Evolutionary conservation across 2,113 vertebrate genomes (phyloP).

Genomic region (Ceyx melanurus): DNA sequence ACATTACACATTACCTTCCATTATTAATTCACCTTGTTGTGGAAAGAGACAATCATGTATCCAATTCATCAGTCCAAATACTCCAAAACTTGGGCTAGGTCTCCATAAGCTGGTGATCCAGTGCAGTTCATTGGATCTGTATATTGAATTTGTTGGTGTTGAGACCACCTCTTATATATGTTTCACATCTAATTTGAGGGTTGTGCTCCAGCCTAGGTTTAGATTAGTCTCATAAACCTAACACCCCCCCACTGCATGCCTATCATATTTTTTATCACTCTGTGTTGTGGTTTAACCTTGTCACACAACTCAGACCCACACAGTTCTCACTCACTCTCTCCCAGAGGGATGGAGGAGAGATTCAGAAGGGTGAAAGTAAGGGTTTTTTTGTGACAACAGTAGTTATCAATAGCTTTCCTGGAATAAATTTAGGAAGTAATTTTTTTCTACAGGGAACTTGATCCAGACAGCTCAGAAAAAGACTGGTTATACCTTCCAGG

Average conservation of each 20-base stretch:
- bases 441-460: background rate
- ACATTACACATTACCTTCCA: background rate
- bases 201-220: background rate
- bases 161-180: background rate
- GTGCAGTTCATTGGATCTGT: background rate
- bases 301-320: background rate
- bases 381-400: background rate
- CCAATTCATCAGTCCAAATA: background rate
- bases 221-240: background rate
- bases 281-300: accelerated
- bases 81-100: background rate
- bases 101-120: background rate
- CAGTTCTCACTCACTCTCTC: accelerated
- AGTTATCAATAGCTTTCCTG: background rate
- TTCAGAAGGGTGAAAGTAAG: background rate
- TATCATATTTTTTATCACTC: background rate
- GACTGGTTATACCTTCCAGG: background rate
- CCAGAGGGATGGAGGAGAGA: accelerated
- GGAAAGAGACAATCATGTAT: background rate
- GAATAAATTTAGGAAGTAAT: background rate
- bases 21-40: background rate
- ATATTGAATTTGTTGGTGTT: background rate
- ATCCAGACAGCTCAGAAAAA: background rate
- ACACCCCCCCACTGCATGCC: background rate
- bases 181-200: background rate